These are phyloP conservation scores for Seladonia tumulorum DNA, from an alignment of 2,888 invertebrate genomes.

Conservation along the genomic window DNA sequence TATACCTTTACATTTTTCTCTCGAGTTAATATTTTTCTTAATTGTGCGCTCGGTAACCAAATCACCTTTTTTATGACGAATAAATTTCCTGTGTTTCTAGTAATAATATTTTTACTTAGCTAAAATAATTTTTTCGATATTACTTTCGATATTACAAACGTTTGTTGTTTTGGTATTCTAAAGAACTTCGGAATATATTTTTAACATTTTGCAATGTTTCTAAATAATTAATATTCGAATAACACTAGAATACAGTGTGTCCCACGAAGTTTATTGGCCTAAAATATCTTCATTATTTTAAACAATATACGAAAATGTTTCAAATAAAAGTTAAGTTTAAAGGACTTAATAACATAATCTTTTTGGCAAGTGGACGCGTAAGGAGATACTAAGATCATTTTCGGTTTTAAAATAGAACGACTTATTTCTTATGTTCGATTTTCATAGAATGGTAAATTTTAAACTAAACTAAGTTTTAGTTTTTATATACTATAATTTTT, in stretches of 20 bases:
- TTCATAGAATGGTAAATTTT: no score
- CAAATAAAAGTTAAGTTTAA: no score
- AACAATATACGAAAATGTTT: neutral
- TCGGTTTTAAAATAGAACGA: no score
- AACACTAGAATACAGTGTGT: neutral
- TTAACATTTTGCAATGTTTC: neutral
- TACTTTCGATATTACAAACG: no score
- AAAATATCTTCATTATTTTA: neutral
- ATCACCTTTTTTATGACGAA: neutral
- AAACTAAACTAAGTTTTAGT: no score
- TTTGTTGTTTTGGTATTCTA: no score
- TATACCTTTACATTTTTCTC: slow-evolving; percentile 37
- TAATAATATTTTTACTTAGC: neutral
- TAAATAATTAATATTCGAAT: neutral
- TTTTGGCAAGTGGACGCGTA: no score
- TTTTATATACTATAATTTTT: no score
- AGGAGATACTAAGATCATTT: no score
- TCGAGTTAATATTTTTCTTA: neutral
- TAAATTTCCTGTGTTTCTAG: neutral
- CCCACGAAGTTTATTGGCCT: neutral
- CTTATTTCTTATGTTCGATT: no score
- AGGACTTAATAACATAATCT: no score
- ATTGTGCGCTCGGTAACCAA: neutral
- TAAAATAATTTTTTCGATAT: neutral
- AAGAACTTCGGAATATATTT: no score